These are phyloP conservation scores for Hormaphis cornu DNA, from an alignment of 1,140 invertebrate species.

Conservation along the genomic window DNA sequence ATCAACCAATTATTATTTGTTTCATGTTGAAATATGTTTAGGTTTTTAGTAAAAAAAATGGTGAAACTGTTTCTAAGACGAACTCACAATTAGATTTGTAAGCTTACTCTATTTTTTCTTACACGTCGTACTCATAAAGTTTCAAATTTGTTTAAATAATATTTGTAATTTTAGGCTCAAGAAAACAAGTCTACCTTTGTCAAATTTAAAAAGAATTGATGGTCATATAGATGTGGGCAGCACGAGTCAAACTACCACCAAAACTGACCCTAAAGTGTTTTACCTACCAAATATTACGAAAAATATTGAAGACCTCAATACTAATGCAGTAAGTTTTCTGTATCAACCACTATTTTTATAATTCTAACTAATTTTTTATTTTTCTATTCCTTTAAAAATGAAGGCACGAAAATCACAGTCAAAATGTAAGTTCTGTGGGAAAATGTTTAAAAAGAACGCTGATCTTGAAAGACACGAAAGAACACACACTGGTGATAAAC, in stretches of 20 bases:
- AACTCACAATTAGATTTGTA: neutral
- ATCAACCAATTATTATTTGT: neutral
- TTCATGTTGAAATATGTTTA: neutral
- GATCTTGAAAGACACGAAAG: constrained; percentile 48
- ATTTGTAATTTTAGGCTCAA: neutral
- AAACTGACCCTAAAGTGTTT: neutral
- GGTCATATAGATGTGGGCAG: neutral
- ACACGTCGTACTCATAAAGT: no score
- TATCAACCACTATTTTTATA: neutral
- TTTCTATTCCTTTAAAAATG: neutral
- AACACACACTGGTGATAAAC: constrained; percentile 59
- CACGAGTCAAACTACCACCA: neutral
- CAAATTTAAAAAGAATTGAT: neutral
- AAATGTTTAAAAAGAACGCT: constrained; percentile 48
- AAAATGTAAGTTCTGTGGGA: constrained; percentile 50
- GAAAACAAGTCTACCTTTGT: neutral
- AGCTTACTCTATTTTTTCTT: neutral
- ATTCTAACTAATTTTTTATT: neutral
- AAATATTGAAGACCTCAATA: neutral
- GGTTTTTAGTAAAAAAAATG: neutral
- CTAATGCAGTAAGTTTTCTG: neutral
- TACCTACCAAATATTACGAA: constrained; percentile 13
- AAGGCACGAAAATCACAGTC: neutral
- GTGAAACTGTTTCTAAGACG: neutral
- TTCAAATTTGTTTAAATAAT: no score